phyloP scores from a whole-genome alignment of 2,888 invertebrate genomes.

The Ariolimax columbianus region DNA sequence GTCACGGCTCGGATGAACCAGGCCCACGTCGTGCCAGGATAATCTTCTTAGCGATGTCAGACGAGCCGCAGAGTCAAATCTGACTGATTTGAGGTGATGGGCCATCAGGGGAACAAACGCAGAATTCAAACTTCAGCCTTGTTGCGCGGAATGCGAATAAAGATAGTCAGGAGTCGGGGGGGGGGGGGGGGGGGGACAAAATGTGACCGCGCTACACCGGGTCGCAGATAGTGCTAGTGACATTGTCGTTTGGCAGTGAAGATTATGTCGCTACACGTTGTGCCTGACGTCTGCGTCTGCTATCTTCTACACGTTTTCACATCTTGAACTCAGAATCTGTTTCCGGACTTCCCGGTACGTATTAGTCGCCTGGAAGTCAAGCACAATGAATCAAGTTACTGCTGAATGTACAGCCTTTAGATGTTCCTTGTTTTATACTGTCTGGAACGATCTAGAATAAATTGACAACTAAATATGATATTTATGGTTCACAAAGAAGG shows the following conservation, averaged over 20 bases:
- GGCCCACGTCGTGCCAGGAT: slow-evolving; percentile 8
- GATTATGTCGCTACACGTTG: not conserved
- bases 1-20: slow-evolving; percentile 6
- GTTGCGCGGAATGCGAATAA: not conserved
- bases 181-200: too few relatives aligned
- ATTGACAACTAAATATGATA: too few relatives aligned
- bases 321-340: not conserved
- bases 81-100: slow-evolving; percentile 34
- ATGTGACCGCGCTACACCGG: not conserved
- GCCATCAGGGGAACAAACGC: not conserved
- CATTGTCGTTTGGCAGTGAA: not conserved
- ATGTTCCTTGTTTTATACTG: not conserved
- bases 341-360: not conserved
- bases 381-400: not conserved
- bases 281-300: not conserved
- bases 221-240: not conserved
- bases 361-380: not conserved
- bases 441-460: too few relatives aligned
- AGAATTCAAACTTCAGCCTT: not conserved
- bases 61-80: not conserved
- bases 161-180: not conserved
- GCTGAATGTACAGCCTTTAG: not conserved
- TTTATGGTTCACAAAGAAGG: too few relatives aligned
- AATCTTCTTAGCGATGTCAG: slow-evolving; percentile 23
- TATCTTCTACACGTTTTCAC: not conserved